Base-by-base conservation (phyloP, 2,797 vertebrate genomes). In the Agapornis canus region DNA sequence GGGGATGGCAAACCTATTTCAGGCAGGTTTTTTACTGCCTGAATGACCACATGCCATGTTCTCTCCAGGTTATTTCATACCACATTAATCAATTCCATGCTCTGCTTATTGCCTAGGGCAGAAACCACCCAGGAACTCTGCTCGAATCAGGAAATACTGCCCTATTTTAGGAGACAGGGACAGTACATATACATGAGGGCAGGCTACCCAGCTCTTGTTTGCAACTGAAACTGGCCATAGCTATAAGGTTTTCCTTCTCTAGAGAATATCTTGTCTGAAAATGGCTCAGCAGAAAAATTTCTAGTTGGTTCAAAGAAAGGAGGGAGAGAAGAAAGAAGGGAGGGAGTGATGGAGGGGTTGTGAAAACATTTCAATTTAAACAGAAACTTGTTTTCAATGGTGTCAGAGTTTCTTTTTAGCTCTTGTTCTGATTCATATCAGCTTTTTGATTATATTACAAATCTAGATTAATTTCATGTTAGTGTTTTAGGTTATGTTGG, bases 401-500 rank as follows among this genome's bases (percentile, higher is more conserved):
- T 86, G 49, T 86, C 78, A 89, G 42, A 81, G 23, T 69, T 90
- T 96, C 43, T 91, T 73, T 88, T 88, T 43, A 90, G 43, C 47
- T 83, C 82, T 88, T 93, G 87, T 75, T 95, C 89, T 95, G 91
- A 96, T 95, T 89, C 70, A 39, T 96, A 95, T 96, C 94, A 91
- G 79, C 37, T 84, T 75, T 90, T 93, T 93, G 40, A 94, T 88
- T 92, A 51, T 51, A 92, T 87, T 95, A 87, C 31, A 71, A 82
- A 89, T 90, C 54, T 77, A 85, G 42, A 89, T 80, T 75, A 85
- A 95, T 93, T 95, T 94, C 56, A 60, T 85, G 71, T 85, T 91
- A 71, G 8, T 52, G 75, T 73, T 93, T 87, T 64, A 78, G 61
- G 23, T 92, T 91, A 82, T 49, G 17, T 51, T 93, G 39, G 39